Evolutionary conservation across 1,140 invertebrate genomes (phyloP).

Genomic region (Panagrolaimus sp.): DNA sequence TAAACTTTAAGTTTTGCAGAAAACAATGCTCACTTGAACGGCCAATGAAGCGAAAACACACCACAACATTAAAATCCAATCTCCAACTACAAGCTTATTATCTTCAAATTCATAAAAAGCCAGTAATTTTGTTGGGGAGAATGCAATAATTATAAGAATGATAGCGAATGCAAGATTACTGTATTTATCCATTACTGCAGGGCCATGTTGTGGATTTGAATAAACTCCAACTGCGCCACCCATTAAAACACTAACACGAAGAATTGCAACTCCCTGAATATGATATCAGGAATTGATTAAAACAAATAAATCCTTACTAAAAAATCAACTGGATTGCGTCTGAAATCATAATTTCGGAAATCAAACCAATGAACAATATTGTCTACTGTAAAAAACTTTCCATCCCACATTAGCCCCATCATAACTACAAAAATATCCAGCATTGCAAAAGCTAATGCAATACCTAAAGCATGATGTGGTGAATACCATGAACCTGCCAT

Average conservation of each 20-base stretch:
- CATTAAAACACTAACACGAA: conserved; percentile 49
- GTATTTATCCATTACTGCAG: conserved; percentile 44
- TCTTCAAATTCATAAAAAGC: conserved; percentile 55
- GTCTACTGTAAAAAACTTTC: conserved; percentile 55
- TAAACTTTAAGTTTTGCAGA: background rate
- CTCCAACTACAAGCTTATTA: conserved; percentile 48
- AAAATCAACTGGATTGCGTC: conserved; percentile 56
- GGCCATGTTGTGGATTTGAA: conserved; percentile 48
- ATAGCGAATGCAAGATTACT: conserved; percentile 48
- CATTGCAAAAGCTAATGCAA: conserved; percentile 43
- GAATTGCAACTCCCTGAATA: conserved; percentile 49
- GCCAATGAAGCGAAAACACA: conserved; percentile 52
- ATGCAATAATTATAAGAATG: conserved; percentile 42
- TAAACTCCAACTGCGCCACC: conserved; percentile 56
- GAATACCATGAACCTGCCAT: conserved; percentile 38
- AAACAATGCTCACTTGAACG: conserved; percentile 41
- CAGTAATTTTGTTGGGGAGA: conserved; percentile 56
- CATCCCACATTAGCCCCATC: conserved; percentile 57
- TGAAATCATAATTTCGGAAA: conserved; percentile 51
- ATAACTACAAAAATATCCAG: conserved; percentile 51
- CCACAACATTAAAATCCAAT: conserved; percentile 56
- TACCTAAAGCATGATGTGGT: conserved; percentile 45
- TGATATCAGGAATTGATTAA: background rate
- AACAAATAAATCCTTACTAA: conserved; percentile 36
- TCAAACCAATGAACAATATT: conserved; percentile 58